Evolutionary conservation across 2,888 invertebrate genomes (phyloP), one percentile per base, ranked within the genome.

Genomic region (Pristionchus entomophagus): DNA sequence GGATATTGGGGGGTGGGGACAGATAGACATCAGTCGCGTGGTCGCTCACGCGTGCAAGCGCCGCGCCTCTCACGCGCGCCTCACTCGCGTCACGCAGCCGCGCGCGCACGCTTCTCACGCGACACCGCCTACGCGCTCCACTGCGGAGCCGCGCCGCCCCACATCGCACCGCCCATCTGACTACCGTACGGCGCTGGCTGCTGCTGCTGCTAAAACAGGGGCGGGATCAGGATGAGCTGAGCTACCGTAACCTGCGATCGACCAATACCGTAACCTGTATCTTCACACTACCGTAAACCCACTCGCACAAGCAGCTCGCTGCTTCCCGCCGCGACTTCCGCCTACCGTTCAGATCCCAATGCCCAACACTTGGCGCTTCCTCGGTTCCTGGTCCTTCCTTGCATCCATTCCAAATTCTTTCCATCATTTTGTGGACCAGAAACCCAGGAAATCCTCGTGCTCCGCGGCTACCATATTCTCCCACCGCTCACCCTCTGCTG

Each of bases 191-290:
- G 83, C 65, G 65, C 83, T 2, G 83, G 29, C 14, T 32, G 62
- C 83, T 62, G 53, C 83, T 62, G 53, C 65, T 51, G 65, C 83
- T 84, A 84, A 84, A 84, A 84, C 29, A 59, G 41, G n/a, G 45
- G n/a, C n/a, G n/a, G 45, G 45, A 45, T 45, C 45, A 45, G n/a
- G n/a, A n/a, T n/a, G n/a, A n/a, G n/a, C 45, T 45, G 45, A n/a
- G 45, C 14, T 45, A 14, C 45, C 45, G 6, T 45, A 45, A 10
- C 45, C 45, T 45, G 45, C 45, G 6, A 14, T 45, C 8, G 6
- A 45, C 45, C 14, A 45, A n/a, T n/a, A 14, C 45, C 45, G 45
- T 45, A 6, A 45, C 14, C 45, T 6, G 14, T 45, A n/a, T n/a
- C n/a, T n/a, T n/a, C n/a, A n/a, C n/a, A n/a, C n/a, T n/a, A n/a